Percentiles rank a stretch among this genome's conserved stretches.
phyloP scores from a whole-genome alignment of 1,140 invertebrate genomes.

The Panagrolaimus sp. region DNA sequence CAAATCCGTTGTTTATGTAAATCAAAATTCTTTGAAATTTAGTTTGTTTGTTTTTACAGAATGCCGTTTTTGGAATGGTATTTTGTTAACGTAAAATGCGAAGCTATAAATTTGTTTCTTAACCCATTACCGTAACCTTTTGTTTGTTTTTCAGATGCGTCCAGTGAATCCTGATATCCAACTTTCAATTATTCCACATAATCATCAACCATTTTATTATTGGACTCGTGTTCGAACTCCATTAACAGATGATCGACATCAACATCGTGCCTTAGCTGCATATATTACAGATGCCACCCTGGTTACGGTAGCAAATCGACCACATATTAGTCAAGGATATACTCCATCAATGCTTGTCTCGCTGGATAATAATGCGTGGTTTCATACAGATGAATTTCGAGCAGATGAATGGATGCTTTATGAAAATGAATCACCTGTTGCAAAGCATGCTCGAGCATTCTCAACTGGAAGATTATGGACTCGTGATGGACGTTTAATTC shows the following conservation, averaged over 20 bases:
- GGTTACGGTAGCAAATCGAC: conserved; percentile 26
- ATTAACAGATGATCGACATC: conserved; percentile 33
- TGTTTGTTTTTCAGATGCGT: conserved; percentile 25
- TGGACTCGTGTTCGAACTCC: conserved; percentile 32
- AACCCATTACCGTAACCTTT: too few relatives aligned
- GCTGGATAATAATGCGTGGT: conserved; percentile 44
- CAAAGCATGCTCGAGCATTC: conserved; percentile 27
- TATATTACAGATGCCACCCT: conserved; percentile 26
- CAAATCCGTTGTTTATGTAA: too few relatives aligned
- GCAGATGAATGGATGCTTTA: conserved; percentile 53
- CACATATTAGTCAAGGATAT: conserved; percentile 34
- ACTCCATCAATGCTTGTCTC: conserved; percentile 44
- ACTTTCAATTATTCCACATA: conserved; percentile 4
- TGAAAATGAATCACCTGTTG: conserved; percentile 36
- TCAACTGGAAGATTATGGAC: conserved; percentile 27
- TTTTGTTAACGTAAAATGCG: too few relatives aligned
- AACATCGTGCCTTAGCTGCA: conserved; percentile 36
- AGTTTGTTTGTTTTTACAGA: too few relatives aligned
- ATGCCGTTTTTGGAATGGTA: too few relatives aligned
- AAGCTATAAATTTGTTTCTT: too few relatives aligned
- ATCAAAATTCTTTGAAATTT: too few relatives aligned
- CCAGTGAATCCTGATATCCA: conserved; percentile 29
- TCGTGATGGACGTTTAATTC: conserved; percentile 27
- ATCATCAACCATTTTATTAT: conserved; percentile 26
- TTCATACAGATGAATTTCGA: conserved; percentile 44